These are phyloP conservation scores for Hormaphis cornu DNA, from an alignment of 1,140 invertebrate genomes.

Conservation along the genomic window DNA sequence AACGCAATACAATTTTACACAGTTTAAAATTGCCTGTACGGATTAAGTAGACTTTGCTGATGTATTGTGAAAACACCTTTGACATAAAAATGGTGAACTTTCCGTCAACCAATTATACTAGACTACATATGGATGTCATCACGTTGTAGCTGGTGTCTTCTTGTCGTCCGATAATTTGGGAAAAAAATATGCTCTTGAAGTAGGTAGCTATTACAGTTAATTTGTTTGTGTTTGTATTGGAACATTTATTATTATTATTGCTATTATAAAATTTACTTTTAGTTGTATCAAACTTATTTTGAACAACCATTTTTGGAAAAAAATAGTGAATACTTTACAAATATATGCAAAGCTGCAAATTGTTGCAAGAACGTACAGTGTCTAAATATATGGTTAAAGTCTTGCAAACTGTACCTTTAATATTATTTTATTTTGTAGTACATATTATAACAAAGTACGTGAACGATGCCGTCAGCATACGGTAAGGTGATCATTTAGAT, in stretches of 20 bases:
- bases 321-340: slow-evolving; percentile 77
- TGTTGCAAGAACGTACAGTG: slow-evolving; percentile 72
- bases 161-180: slow-evolving; percentile 62
- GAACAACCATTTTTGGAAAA: slow-evolving; percentile 73
- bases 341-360: slow-evolving; percentile 64
- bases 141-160: slow-evolving; percentile 72
- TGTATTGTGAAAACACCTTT: too few species aligned
- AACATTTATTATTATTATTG: not conserved
- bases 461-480: slow-evolving; percentile 49
- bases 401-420: slow-evolving; percentile 49
- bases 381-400: slow-evolving; percentile 89
- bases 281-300: slow-evolving; percentile 82
- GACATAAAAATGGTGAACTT: too few species aligned
- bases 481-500: slow-evolving; percentile 75
- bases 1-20: too few species aligned
- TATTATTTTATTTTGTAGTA: not conserved
- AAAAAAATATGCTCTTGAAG: slow-evolving; percentile 51
- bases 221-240: not conserved
- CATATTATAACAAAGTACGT: slow-evolving; percentile 4
- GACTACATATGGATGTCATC: slow-evolving; percentile 66
- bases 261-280: slow-evolving; percentile 47
- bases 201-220: slow-evolving; percentile 41
- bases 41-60: too few species aligned
- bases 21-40: too few species aligned
- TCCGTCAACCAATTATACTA: too few species aligned